Conservation (phyloP, 1,140 invertebrate species). For the Heliconius melpomene region DNA sequence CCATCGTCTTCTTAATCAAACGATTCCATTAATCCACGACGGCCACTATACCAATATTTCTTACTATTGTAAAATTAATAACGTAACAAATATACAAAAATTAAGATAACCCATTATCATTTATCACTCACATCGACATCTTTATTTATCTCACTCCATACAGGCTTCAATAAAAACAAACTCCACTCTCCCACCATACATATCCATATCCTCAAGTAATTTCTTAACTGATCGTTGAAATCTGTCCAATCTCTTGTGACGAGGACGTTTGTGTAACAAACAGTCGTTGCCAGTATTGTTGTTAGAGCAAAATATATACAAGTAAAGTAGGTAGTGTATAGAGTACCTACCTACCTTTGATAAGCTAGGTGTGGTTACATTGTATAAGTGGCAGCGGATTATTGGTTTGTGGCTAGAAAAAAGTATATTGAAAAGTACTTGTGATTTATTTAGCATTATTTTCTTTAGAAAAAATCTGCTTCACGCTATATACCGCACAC, state of each 20-base stretch:
- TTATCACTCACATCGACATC: background rate
- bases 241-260: conserved; percentile 31
- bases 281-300: conserved; percentile 39
- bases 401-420: background rate
- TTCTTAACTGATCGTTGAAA: conserved; percentile 29
- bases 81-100: background rate
- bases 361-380: conserved; percentile 7
- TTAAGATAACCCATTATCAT: background rate
- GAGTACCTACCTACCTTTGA: conserved; percentile 41
- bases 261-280: conserved; percentile 40
- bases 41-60: too few species aligned
- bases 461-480: too few species aligned
- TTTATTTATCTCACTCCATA: background rate
- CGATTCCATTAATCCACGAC: too few species aligned
- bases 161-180: conserved; percentile 21
- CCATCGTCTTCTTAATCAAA: background rate
- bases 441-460: too few species aligned
- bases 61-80: too few species aligned
- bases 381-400: background rate
- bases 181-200: background rate
- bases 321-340: conserved; percentile 45
- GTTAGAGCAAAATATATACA: conserved; percentile 36
- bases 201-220: conserved; percentile 19
- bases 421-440: background rate
- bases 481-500: too few species aligned